Percentiles rank a stretch among this genome's conserved stretches.
phyloP scores from a whole-genome alignment of 2,797 vertebrate species.

The Trachurus trachurus region DNA sequence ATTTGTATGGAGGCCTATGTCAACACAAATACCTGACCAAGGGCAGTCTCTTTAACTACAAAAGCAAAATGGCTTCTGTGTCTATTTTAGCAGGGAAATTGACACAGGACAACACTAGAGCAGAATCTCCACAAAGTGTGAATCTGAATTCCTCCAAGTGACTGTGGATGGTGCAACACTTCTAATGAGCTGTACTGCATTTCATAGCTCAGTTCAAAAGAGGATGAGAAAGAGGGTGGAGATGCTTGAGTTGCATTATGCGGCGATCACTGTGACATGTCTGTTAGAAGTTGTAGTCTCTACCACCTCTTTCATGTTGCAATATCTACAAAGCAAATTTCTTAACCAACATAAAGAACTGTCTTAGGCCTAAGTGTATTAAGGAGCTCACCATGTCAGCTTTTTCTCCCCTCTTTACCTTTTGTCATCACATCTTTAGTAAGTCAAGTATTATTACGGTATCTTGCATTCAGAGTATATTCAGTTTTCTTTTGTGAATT shows the following conservation, averaged over 20 bases:
- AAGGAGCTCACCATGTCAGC: constrained; percentile 26
- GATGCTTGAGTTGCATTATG: neutral
- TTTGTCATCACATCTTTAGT: neutral
- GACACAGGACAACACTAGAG: neutral
- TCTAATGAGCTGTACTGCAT: neutral
- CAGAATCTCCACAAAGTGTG: neutral
- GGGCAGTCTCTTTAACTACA: neutral
- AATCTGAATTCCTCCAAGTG: neutral
- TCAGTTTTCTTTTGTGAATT: constrained; percentile 5
- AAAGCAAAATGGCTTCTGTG: neutral
- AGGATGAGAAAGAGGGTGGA: constrained; percentile 41
- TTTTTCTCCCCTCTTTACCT: neutral
- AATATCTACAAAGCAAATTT: constrained; percentile 5
- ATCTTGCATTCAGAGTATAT: neutral
- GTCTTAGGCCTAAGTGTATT: constrained; percentile 41
- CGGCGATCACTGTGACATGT: neutral
- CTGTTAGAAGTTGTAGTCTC: neutral
- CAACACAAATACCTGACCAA: neutral
- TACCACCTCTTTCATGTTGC: constrained; percentile 2
- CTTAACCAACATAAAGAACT: constrained; percentile 5
- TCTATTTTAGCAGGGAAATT: neutral
- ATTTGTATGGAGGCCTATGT: neutral
- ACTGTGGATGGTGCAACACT: neutral
- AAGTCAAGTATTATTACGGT: neutral
- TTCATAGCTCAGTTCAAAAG: constrained; percentile 15